Conservation (phyloP, 1,140 invertebrate species). For the Maniola jurtina region DNA sequence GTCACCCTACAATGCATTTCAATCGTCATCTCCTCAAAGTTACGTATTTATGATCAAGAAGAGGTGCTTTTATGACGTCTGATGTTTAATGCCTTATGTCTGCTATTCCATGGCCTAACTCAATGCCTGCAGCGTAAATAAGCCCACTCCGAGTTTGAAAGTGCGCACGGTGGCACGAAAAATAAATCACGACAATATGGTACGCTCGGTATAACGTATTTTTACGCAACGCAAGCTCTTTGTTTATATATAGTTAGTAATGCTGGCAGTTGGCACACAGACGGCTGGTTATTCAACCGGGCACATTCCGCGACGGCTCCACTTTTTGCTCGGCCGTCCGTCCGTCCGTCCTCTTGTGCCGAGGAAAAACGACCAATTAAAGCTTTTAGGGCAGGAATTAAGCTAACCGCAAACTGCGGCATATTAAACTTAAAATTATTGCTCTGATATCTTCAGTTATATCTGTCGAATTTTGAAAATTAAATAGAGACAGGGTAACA, state of each 20-base stretch:
- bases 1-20: no score
- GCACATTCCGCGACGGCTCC: conserved; percentile 71
- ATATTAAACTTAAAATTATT: not conserved
- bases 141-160: conserved; percentile 57
- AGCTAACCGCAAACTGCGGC: conserved; percentile 15
- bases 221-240: conserved; percentile 72
- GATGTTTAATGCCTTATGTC: no score
- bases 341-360: conserved; percentile 39
- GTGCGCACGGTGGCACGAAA: conserved; percentile 62
- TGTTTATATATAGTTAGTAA: conserved; percentile 71
- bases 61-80: no score
- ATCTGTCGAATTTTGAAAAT: no score
- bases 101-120: no score
- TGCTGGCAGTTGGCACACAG: conserved; percentile 55
- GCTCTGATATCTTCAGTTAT: no score
- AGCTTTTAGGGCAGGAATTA: conserved; percentile 71
- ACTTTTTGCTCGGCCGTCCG: conserved; percentile 68
- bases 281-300: conserved; percentile 75
- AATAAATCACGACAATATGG: conserved; percentile 71
- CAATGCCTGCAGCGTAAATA: conserved; percentile 54
- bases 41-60: no score
- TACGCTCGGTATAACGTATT: conserved; percentile 69
- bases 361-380: conserved; percentile 73
- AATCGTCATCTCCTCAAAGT: no score
- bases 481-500: no score